phyloP scores from a whole-genome alignment of 64 coral and sea anemone species.

The Porites australiensis region DNA sequence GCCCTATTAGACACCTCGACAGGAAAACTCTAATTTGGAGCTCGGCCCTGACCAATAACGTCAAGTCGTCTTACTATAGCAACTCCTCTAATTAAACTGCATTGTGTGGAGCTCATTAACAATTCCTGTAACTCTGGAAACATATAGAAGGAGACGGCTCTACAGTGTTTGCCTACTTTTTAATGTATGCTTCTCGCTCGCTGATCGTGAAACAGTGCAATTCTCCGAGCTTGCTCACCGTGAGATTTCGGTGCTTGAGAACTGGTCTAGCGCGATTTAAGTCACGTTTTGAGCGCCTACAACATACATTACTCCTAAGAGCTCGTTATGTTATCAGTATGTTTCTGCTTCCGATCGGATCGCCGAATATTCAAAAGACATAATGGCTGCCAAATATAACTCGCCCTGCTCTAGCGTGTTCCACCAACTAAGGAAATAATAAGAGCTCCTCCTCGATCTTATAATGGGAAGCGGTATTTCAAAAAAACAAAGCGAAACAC shows the following conservation, averaged over 20 bases:
- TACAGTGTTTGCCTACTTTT: constrained; percentile 47
- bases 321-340: neutral
- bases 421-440: constrained; percentile 33
- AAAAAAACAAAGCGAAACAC: constrained; percentile 59
- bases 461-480: constrained; percentile 96
- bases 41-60: constrained; percentile 32
- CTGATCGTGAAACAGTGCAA: neutral
- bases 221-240: neutral
- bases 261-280: neutral
- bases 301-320: neutral
- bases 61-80: constrained; percentile 12
- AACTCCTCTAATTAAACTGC: constrained; percentile 57
- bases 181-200: constrained; percentile 27
- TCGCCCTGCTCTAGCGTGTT: constrained; percentile 7
- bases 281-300: neutral
- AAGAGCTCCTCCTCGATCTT: constrained; percentile 21
- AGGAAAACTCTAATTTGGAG: constrained; percentile 48
- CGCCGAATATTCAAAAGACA: neutral
- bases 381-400: constrained; percentile 25
- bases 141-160: constrained; percentile 21
- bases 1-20: constrained; percentile 56
- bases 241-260: neutral
- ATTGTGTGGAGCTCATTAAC: constrained; percentile 72
- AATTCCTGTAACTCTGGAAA: constrained; percentile 76
- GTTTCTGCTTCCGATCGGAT: neutral